phyloP scores from a whole-genome alignment of 2,888 invertebrate species.

The Hypercompe scribonia region DNA sequence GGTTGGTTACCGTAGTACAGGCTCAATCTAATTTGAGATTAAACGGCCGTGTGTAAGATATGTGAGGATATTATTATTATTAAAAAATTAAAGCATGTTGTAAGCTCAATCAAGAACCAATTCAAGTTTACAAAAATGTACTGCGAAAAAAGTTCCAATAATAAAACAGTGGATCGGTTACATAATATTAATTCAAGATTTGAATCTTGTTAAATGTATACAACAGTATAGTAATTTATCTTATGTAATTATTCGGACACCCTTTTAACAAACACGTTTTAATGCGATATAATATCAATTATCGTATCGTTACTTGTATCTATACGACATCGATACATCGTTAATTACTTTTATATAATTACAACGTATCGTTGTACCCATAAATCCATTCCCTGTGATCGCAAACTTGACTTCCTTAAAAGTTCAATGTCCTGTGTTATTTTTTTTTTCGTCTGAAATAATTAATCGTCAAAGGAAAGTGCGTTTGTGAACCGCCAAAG shows the following conservation, averaged over 20 bases:
- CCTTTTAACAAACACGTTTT: slow-evolving; percentile 20
- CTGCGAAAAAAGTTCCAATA: neutral
- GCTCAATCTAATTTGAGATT: no score
- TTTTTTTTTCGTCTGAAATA: slow-evolving; percentile 43
- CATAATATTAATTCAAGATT: slow-evolving; percentile 10
- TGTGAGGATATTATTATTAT: no score
- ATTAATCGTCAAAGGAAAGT: slow-evolving; percentile 52
- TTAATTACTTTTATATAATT: slow-evolving; percentile 39
- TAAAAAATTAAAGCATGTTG: neutral
- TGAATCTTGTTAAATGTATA: neutral
- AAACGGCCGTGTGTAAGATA: no score
- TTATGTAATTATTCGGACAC: slow-evolving; percentile 17
- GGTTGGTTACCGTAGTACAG: no score
- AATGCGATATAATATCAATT: slow-evolving; percentile 22
- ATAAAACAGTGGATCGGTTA: neutral
- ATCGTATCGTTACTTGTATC: slow-evolving; percentile 23
- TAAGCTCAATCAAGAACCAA: neutral
- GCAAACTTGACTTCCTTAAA: slow-evolving; percentile 44
- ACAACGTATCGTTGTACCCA: slow-evolving; percentile 26
- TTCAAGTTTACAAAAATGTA: neutral
- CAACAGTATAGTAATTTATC: slow-evolving; percentile 10
- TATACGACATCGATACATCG: slow-evolving; percentile 17
- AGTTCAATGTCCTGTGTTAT: slow-evolving; percentile 44
- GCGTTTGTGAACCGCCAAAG: slow-evolving; percentile 56
- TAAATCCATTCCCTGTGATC: slow-evolving; percentile 33